Evolutionary conservation across 1,140 invertebrate species (phyloP).

Genomic region (Anastatus disparis): DNA sequence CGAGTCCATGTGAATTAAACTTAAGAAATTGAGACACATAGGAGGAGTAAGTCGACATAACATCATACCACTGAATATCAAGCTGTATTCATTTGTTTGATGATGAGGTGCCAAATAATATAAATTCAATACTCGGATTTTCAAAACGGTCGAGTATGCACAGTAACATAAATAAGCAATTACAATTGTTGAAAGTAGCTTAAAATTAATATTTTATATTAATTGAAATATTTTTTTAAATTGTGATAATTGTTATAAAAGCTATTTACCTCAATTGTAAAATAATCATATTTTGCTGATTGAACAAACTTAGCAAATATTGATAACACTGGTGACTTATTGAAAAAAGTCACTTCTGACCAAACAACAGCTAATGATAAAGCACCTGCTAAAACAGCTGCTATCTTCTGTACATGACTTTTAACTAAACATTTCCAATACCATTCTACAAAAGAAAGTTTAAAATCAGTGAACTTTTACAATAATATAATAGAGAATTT

Average conservation of each 20-base stretch:
- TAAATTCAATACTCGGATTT: conserved; percentile 94
- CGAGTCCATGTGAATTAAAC: conserved; percentile 97
- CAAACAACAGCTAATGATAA: conserved; percentile 94
- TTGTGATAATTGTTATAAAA: conserved; percentile 24
- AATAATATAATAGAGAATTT: not conserved
- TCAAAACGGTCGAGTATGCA: conserved; percentile 97
- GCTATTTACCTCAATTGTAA: conserved; percentile 88
- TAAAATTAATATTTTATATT: conserved; percentile 52
- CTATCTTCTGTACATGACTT: conserved; percentile 77
- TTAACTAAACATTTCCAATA: conserved; percentile 91
- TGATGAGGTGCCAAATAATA: conserved; percentile 98
- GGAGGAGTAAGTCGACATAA: conserved; percentile 96
- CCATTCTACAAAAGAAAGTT: conserved; percentile 80
- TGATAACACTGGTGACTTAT: conserved; percentile 88
- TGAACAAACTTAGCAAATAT: conserved; percentile 94
- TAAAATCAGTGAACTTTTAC: conserved; percentile 11
- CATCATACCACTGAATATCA: conserved; percentile 98
- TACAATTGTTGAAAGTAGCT: conserved; percentile 87
- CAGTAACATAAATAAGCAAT: conserved; percentile 97
- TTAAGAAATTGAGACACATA: conserved; percentile 97
- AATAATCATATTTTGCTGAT: conserved; percentile 90
- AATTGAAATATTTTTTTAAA: conserved; percentile 9
- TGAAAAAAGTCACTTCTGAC: conserved; percentile 99
- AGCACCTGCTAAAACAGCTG: conserved; percentile 79
- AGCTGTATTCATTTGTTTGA: conserved; percentile 97